Base-by-base conservation (phyloP, 2,888 invertebrate species). In the Lasius fuliginosus region DNA sequence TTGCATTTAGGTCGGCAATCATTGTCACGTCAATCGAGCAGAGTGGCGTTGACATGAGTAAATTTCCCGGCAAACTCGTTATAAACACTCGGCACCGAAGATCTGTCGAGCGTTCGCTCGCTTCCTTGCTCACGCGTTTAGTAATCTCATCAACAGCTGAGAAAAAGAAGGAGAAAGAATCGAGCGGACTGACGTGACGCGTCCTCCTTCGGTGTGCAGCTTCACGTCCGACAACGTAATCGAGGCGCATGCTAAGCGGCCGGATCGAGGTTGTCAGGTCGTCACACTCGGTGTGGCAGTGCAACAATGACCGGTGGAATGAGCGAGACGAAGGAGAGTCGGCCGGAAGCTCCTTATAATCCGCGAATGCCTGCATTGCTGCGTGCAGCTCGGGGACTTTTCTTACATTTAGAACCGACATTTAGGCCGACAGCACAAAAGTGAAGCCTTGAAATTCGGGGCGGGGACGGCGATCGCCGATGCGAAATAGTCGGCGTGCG, bases 191-290 rank as follows among this genome's bases (percentile, higher is more conserved):
- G 46, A 83, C 79, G 58, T 77, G 86, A 83, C 83, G 65, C 71
- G 86, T 67, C 86, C 84, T 87, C 85, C 82, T 86, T 89, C 86
- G 69, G 36, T 69, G 74, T 60, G 83, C 74, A 89, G 87, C 73
- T 81, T 88, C 87, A 88, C 88, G 89, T 87, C 88, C 77, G 86
- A 87, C 87, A 87, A 88, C 84, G 84, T 83, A 87, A 89, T 81
- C 74, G 83, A 79, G 82, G 82, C 58, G 90, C 82, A 76, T 74
- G 82, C 87, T 85, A 88, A 73, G 82, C 84, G 79, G 71, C 71
- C 86, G 92, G 90, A 93, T 93, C 92, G 93, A 93, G 93, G 93
- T 92, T 93, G 93, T 88, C 92, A 88, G 93, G 93, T 93, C 93
- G 93, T 93, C 93, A 93, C 93, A 93, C 93, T 93, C 91, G 88